Conservation (phyloP, 2,797 vertebrate genomes). For the Tapirus indicus region DNA sequence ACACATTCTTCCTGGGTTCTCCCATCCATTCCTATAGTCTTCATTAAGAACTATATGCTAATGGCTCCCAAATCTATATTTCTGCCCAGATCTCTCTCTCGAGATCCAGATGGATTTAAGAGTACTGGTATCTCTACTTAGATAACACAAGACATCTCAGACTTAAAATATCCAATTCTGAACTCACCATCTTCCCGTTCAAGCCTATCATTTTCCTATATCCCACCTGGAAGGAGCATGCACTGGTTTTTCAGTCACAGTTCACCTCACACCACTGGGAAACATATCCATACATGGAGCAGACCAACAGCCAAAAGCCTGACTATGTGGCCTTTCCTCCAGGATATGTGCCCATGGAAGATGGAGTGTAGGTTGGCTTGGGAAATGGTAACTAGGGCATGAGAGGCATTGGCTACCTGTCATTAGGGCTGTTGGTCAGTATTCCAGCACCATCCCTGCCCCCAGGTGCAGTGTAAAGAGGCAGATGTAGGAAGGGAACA, state of each 20-base stretch:
- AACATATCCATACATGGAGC: fast-evolving
- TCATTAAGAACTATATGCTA: fast-evolving
- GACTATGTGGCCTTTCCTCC: neutral
- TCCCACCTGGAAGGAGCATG: neutral
- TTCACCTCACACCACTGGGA: fast-evolving
- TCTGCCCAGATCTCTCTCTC: neutral
- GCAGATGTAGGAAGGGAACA: fast-evolving
- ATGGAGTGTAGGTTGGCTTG: fast-evolving
- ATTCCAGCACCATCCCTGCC: neutral
- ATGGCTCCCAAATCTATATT: fast-evolving
- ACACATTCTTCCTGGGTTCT: fast-evolving
- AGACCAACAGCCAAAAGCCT: fast-evolving
- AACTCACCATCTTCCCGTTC: neutral
- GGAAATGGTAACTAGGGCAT: no score
- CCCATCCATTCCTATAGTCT: fast-evolving
- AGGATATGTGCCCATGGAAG: fast-evolving
- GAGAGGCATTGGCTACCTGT: neutral
- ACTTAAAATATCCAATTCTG: neutral
- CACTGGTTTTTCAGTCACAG: fast-evolving
- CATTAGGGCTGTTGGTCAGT: neutral
- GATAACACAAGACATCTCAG: neutral
- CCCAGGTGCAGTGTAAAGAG: fast-evolving
- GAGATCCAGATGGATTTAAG: neutral
- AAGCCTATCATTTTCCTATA: neutral
- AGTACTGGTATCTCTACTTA: neutral